Base-by-base conservation (phyloP, 2,797 vertebrate species). In the Lerista edwardsae region DNA sequence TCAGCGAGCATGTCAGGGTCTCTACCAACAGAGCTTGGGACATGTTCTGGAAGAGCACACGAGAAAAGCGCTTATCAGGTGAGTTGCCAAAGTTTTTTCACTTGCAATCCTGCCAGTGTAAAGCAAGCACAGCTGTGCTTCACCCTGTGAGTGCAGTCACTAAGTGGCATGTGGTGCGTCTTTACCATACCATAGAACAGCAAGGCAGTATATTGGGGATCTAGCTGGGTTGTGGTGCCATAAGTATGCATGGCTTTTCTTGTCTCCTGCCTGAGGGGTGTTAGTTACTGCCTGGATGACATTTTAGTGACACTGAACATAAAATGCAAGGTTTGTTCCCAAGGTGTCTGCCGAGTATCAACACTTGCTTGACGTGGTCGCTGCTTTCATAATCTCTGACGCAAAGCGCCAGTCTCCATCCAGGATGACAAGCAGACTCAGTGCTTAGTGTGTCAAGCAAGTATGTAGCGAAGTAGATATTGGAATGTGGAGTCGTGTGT, bases 61-160 rank as follows among this genome's bases (percentile, higher is more conserved):
- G 97, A 89, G 97, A 97, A 91, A 94, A 95, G 80, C 93, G 95
- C 69, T 95, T 97, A 25, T 94, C 96, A 96, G 97, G 97, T 98
- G 90, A 97, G 96, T 90, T 55, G 79, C 0, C 36, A 44, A 65
- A n/a, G n/a, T 23, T 4, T 73, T 23, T 84, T 1, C 19, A 8
- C 3, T 78, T 62, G 0, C 69, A 41, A 27, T 55, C 34, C 0
- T 39, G 3, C 31, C 29, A 34, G 1, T 34, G 25, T 15, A 59
- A 79, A 47, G 0, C 4, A 7, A 44, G 1, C 34, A 9, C 1
- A 0, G 1, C 51, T 75, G 68, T 10, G 11, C 44, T 75, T 83
- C 76, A 71, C 21, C 0, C 0, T 47, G 23, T 41, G 72, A 21
- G 8, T 55, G 23, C 4, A 15, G 9, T 34, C 36, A 41, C n/a